Evolutionary conservation across 1,140 invertebrate genomes (phyloP).

Genomic region (Colletes latitarsis): DNA sequence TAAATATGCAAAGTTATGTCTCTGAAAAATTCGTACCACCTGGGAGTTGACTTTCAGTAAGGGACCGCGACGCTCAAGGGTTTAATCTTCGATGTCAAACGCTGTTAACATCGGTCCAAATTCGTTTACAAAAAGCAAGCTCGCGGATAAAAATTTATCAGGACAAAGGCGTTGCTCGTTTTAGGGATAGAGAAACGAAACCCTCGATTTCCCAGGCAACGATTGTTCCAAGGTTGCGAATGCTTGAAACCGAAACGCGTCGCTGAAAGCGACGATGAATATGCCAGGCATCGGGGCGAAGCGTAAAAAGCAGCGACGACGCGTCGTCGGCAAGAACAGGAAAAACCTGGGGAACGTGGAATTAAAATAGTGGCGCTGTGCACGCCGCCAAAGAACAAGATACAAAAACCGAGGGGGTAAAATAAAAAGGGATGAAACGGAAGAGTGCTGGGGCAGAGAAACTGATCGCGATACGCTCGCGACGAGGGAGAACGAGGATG

Average conservation of each 20-base stretch:
- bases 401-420: constrained; percentile 9
- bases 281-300: neutral
- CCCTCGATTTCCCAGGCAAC: constrained; percentile 1
- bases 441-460: neutral
- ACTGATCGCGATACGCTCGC: neutral
- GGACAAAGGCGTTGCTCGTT: too few relatives aligned
- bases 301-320: neutral
- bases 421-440: too few relatives aligned
- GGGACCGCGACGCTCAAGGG: too few relatives aligned
- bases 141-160: too few relatives aligned
- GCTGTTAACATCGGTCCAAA: too few relatives aligned
- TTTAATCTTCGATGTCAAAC: too few relatives aligned
- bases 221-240: constrained; percentile 21
- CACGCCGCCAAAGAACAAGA: constrained; percentile 22
- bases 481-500: too few relatives aligned
- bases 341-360: constrained; percentile 10
- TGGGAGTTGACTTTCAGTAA: too few relatives aligned
- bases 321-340: constrained; percentile 2
- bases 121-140: too few relatives aligned
- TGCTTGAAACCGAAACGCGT: constrained; percentile 13
- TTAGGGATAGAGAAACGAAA: neutral
- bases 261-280: neutral
- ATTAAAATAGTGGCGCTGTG: constrained; percentile 36
- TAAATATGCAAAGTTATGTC: too few relatives aligned
- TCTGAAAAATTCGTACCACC: too few relatives aligned